These are phyloP conservation scores for Lepidochitona cinerea DNA, from an alignment of 2,888 invertebrate genomes.

Conservation along the genomic window DNA sequence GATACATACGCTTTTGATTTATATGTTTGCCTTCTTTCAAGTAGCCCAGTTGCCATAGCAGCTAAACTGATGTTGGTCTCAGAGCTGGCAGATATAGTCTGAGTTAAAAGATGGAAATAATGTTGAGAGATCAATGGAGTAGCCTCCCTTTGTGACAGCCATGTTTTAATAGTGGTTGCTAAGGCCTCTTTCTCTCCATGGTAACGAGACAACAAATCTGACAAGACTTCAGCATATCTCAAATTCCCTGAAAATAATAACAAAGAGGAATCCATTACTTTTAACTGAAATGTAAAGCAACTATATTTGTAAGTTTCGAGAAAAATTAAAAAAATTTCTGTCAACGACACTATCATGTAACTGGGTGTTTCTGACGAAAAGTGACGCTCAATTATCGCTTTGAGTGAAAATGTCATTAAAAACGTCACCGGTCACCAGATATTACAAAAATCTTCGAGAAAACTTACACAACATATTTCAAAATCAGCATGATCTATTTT, in stretches of 20 bases:
- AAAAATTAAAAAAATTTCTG: too few species aligned
- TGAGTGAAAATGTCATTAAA: too few species aligned
- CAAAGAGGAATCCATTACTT: too few species aligned
- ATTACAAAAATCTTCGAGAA: too few species aligned
- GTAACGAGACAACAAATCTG: constrained; percentile 36
- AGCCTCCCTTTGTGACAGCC: not conserved
- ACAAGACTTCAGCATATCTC: constrained; percentile 16
- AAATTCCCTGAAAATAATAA: not conserved
- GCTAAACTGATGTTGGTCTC: constrained; percentile 42
- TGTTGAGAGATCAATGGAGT: constrained; percentile 12
- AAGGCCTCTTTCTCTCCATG: constrained; percentile 44
- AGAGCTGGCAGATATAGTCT: constrained; percentile 40
- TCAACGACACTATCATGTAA: too few species aligned
- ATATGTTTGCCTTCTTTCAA: constrained; percentile 52
- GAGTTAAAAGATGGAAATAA: constrained; percentile 43
- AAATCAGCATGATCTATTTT: too few species aligned
- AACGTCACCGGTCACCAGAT: too few species aligned
- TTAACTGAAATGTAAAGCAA: too few species aligned
- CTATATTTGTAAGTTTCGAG: too few species aligned
- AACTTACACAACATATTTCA: too few species aligned
- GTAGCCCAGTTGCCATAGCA: constrained; percentile 52
- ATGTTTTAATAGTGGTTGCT: not conserved
- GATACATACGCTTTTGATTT: constrained; percentile 44
- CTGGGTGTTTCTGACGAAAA: too few species aligned
- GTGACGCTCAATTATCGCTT: too few species aligned